Evolutionary conservation across 2,113 vertebrate species (phyloP).

Genomic region (Condylura cristata): DNA sequence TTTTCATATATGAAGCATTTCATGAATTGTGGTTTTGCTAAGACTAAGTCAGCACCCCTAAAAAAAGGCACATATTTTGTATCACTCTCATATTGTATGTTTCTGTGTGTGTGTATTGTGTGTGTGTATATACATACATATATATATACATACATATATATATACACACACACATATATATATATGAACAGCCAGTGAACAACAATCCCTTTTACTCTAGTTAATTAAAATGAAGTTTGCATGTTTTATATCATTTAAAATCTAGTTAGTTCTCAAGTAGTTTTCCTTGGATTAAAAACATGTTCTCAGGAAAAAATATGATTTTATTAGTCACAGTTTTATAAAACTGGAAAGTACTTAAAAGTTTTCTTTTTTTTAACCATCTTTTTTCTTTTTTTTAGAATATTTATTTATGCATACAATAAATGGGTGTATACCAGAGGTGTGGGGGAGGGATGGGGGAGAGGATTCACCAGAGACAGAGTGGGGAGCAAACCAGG

Average conservation of each 20-base stretch:
- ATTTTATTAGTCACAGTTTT: constrained; percentile 37
- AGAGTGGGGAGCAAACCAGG: too few relatives aligned
- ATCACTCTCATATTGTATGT: too few relatives aligned
- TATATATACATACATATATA: neutral
- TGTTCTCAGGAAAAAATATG: neutral
- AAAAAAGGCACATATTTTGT: neutral
- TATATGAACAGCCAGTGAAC: neutral
- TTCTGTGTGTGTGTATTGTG: neutral
- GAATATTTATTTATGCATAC: too few relatives aligned
- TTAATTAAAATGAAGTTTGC: neutral
- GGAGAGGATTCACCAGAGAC: too few relatives aligned
- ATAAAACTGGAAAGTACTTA: constrained; percentile 2
- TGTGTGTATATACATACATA: neutral
- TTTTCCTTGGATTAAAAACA: constrained; percentile 12
- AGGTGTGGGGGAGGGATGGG: too few relatives aligned
- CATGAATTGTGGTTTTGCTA: neutral
- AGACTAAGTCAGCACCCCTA: neutral
- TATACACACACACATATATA: neutral
- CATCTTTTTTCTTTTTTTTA: too few relatives aligned
- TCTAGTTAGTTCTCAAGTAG: constrained; percentile 25
- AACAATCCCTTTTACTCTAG: neutral
- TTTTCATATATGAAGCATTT: neutral
- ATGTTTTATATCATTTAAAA: neutral
- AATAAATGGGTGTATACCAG: too few relatives aligned
- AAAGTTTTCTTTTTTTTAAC: too few relatives aligned